These are phyloP conservation scores for Asarcornis scutulata DNA, from an alignment of 2,113 vertebrate genomes.

Conservation along the genomic window DNA sequence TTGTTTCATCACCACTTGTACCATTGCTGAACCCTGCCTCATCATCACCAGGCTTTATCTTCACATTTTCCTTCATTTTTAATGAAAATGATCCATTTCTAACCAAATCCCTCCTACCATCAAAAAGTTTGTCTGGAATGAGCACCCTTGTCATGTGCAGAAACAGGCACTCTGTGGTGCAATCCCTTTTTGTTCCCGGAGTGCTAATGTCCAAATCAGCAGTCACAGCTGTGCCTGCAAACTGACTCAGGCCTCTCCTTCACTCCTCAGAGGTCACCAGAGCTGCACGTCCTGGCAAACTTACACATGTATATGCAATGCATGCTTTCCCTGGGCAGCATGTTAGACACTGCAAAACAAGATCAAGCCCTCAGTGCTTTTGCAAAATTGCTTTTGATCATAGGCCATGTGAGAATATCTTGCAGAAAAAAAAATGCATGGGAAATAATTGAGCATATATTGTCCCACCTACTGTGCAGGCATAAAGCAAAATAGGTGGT, in stretches of 20 bases:
- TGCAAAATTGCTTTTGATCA: neutral
- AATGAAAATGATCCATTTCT: neutral
- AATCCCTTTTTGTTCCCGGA: neutral
- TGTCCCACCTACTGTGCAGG: neutral
- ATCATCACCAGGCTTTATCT: neutral
- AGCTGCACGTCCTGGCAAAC: neutral
- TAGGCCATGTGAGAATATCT: rapidly evolving
- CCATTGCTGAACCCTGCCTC: neutral
- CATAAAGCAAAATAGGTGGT: neutral
- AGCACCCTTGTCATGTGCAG: neutral
- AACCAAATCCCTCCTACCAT: neutral
- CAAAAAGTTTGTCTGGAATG: neutral
- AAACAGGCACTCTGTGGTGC: neutral
- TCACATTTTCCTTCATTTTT: neutral
- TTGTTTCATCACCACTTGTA: neutral
- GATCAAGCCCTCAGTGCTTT: neutral
- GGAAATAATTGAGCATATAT: neutral
- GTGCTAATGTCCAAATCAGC: neutral
- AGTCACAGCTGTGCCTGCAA: neutral
- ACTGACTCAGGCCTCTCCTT: neutral
- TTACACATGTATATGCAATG: neutral
- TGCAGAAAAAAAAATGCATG: neutral
- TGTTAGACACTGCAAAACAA: neutral
- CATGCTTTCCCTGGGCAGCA: neutral
- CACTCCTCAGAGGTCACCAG: neutral